These are phyloP conservation scores for Dolomedes plantarius DNA, from an alignment of 2,888 invertebrate species.

Conservation along the genomic window DNA sequence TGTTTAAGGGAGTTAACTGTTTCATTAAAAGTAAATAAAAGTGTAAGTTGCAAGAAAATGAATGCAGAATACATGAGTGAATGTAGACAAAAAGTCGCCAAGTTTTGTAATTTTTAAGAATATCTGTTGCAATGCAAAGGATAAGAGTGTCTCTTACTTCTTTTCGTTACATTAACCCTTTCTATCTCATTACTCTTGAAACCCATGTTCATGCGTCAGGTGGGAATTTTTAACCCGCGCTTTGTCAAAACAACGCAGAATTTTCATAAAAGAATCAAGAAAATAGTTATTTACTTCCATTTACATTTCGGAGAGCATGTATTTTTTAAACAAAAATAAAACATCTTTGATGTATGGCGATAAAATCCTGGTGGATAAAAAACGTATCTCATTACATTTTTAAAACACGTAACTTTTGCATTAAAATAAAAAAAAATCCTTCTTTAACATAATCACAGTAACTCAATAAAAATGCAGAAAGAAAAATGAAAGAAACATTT, in stretches of 20 bases:
- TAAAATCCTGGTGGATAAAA: background rate
- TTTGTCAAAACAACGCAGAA: background rate
- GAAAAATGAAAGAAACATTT: background rate
- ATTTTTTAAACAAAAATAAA: background rate
- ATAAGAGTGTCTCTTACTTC: background rate
- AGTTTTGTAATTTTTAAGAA: background rate
- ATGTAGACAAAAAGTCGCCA: too few species aligned
- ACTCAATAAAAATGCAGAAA: background rate
- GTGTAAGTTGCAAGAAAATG: too few species aligned
- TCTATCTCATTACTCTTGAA: background rate
- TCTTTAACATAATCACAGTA: conserved; percentile 11
- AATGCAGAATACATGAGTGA: too few species aligned
- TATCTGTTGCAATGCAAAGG: background rate
- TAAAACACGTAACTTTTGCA: background rate
- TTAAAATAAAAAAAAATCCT: background rate
- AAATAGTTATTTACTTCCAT: background rate
- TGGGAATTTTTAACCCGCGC: background rate
- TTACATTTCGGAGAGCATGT: background rate
- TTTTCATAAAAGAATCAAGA: background rate
- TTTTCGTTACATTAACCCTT: background rate
- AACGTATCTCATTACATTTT: background rate
- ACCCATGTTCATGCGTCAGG: background rate
- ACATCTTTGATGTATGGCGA: background rate
- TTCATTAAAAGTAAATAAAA: too few species aligned
- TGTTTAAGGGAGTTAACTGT: too few species aligned